A percentile compares a stretch with the other conserved stretches of the same genome.
These are phyloP conservation scores for Eremophila alpestris DNA, from an alignment of 2,797 vertebrate species.

Conservation along the genomic window DNA sequence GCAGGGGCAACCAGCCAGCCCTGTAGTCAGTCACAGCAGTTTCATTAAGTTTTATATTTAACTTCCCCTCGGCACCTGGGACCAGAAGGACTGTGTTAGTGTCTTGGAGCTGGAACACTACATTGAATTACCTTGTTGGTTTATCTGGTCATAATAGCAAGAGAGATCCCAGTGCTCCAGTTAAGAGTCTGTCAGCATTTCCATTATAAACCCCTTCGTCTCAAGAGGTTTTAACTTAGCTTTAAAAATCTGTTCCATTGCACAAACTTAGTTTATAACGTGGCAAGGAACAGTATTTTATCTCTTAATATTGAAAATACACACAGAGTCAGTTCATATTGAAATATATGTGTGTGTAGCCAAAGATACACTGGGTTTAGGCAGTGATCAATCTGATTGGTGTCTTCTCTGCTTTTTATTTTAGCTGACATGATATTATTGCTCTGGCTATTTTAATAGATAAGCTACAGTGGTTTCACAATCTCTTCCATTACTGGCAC, in stretches of 20 bases:
- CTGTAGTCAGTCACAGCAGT: not conserved
- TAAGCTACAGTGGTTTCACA: not conserved
- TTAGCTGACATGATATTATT: not conserved
- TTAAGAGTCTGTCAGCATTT: conserved; percentile 64
- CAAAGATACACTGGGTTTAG: not conserved
- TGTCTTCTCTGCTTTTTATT: not conserved
- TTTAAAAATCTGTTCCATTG: conserved; percentile 45
- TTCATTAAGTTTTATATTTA: conserved; percentile 65
- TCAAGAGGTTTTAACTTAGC: conserved; percentile 43
- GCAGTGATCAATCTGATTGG: not conserved
- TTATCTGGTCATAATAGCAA: conserved; percentile 67
- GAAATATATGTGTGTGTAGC: not conserved
- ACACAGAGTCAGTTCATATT: not conserved
- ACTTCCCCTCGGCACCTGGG: conserved; percentile 33
- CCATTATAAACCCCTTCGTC: conserved; percentile 46
- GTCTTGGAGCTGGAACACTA: conserved; percentile 43
- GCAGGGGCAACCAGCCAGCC: conserved; percentile 4
- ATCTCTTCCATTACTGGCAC: not conserved
- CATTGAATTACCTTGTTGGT: conserved; percentile 69
- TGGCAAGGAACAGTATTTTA: conserved; percentile 9
- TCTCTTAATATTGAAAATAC: conserved; percentile 42
- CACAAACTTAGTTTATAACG: conserved; percentile 46
- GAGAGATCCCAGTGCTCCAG: conserved; percentile 51
- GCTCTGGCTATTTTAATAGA: conserved; percentile 15
- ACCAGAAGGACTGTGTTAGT: conserved; percentile 41